These are phyloP conservation scores for Tetropium fuscum DNA, from an alignment of 2,888 invertebrate species.

Conservation along the genomic window DNA sequence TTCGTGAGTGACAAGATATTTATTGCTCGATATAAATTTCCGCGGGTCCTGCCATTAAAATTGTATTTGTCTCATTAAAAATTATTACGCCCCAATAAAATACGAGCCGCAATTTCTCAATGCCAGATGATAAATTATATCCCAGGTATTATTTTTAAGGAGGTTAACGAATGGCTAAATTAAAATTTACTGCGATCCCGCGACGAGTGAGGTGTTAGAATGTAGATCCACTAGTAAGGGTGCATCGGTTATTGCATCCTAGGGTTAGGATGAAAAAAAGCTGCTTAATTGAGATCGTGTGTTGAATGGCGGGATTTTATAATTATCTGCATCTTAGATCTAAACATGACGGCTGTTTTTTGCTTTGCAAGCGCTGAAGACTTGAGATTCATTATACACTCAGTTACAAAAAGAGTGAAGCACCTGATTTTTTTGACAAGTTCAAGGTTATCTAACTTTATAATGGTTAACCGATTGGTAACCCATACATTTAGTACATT, in stretches of 20 bases:
- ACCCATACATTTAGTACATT: too few relatives aligned
- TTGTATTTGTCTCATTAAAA: slow-evolving; percentile 24
- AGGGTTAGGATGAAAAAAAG: neutral
- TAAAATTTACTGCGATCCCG: slow-evolving; percentile 21
- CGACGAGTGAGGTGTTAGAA: slow-evolving; percentile 15
- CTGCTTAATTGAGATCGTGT: slow-evolving; percentile 12
- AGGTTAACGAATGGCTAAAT: slow-evolving; percentile 33
- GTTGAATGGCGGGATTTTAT: neutral
- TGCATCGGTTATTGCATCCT: neutral
- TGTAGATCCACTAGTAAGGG: neutral
- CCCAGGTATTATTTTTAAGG: slow-evolving; percentile 29
- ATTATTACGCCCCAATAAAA: slow-evolving; percentile 28
- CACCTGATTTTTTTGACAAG: too few relatives aligned
- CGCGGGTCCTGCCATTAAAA: slow-evolving; percentile 24
- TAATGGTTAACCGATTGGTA: too few relatives aligned
- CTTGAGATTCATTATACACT: too few relatives aligned
- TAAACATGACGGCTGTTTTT: too few relatives aligned
- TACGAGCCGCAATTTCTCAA: slow-evolving; percentile 24
- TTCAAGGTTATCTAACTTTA: too few relatives aligned
- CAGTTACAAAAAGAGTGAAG: too few relatives aligned
- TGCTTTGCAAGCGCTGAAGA: too few relatives aligned
- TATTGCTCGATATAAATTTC: slow-evolving; percentile 3
- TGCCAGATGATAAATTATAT: slow-evolving; percentile 29
- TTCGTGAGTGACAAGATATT: neutral
- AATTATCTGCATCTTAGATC: too few relatives aligned